These are phyloP conservation scores for Ctenoplectra terminalis DNA, from an alignment of 1,140 invertebrate genomes.

Conservation along the genomic window DNA sequence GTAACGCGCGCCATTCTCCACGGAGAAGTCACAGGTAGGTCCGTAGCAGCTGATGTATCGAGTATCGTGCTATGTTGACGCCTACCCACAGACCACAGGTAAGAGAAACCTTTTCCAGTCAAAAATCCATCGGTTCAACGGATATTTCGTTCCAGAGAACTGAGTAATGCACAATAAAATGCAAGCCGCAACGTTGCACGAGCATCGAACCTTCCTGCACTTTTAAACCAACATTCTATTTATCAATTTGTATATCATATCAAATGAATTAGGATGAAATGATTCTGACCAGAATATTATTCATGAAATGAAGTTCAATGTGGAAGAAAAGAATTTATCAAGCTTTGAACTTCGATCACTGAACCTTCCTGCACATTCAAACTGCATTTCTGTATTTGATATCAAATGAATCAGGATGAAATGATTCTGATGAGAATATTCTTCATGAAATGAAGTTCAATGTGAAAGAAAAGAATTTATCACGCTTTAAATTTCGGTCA, in stretches of 20 bases:
- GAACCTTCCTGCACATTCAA: too few relatives aligned
- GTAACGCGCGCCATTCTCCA: constrained; percentile 40
- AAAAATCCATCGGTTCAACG: constrained; percentile 55
- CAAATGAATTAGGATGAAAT: neutral
- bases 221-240: neutral
- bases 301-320: too few relatives aligned
- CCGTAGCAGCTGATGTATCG: constrained; percentile 68
- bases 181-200: neutral
- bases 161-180: constrained; percentile 19
- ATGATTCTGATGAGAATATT: too few relatives aligned
- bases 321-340: too few relatives aligned
- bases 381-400: too few relatives aligned
- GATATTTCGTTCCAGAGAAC: constrained; percentile 13
- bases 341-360: too few relatives aligned
- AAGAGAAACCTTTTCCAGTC: constrained; percentile 64
- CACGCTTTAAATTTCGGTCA: too few relatives aligned
- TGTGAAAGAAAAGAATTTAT: too few relatives aligned
- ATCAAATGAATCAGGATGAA: too few relatives aligned
- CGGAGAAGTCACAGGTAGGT: constrained; percentile 62
- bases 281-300: neutral
- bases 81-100: constrained; percentile 62
- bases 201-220: neutral
- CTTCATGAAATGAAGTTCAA: too few relatives aligned
- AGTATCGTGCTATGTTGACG: constrained; percentile 68
- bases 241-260: neutral